Evolutionary conservation across 1,140 invertebrate species (phyloP).

Genomic region (Cheumatopsyche charites): DNA sequence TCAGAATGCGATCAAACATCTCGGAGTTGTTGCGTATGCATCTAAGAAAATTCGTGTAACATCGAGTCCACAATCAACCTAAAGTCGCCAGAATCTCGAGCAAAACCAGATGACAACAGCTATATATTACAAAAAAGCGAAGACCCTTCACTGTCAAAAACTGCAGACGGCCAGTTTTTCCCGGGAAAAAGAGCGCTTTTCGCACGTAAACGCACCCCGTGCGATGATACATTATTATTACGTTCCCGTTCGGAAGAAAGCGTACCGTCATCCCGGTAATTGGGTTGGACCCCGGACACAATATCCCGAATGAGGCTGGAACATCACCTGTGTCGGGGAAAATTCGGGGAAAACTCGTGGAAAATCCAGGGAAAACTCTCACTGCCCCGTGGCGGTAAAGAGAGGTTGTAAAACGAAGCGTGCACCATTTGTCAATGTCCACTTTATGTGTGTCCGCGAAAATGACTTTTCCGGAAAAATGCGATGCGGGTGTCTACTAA

Average conservation of each 20-base stretch:
- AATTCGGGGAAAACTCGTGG: not conserved
- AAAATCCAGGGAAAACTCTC: not conserved
- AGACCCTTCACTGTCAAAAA: too few relatives aligned
- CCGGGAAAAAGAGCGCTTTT: not conserved
- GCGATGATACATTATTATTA: constrained; percentile 30
- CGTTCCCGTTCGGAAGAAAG: constrained; percentile 13
- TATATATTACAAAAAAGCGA: too few relatives aligned
- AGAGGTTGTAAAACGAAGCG: constrained; percentile 29
- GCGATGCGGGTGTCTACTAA: not conserved
- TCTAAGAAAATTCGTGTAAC: too few relatives aligned
- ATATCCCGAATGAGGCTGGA: constrained; percentile 6
- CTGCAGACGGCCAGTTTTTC: not conserved
- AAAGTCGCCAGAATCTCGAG: too few relatives aligned
- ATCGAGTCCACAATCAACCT: too few relatives aligned
- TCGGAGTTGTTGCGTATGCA: too few relatives aligned
- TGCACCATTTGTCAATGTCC: constrained; percentile 35
- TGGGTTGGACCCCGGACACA: constrained; percentile 32
- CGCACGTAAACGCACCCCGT: not conserved
- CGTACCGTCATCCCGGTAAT: constrained; percentile 31
- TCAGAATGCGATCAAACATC: too few relatives aligned
- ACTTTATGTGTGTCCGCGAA: constrained; percentile 36
- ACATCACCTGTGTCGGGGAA: not conserved
- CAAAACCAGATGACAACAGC: too few relatives aligned
- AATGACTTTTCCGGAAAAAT: constrained; percentile 29
- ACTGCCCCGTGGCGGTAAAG: not conserved